phyloP scores from a whole-genome alignment of 2,888 invertebrate species.

The Daptonema setosum region DNA sequence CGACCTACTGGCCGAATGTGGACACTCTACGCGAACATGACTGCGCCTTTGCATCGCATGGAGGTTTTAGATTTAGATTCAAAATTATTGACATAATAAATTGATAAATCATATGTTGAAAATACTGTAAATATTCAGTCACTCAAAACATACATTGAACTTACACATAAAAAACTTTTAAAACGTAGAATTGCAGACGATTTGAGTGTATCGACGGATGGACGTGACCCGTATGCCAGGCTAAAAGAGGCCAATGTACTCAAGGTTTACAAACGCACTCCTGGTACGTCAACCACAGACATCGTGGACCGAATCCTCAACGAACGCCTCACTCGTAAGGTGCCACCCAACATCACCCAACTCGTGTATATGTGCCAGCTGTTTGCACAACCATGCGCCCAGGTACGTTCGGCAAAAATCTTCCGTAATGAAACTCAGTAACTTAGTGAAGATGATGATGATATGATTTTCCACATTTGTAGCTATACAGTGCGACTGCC shows the following conservation, averaged over 20 bases:
- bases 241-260: slow-evolving; percentile 2
- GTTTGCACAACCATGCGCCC: too few species aligned
- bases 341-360: neutral
- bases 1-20: slow-evolving; percentile 7
- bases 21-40: slow-evolving; percentile 5
- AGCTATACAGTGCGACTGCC: neutral
- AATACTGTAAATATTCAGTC: too few species aligned
- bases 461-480: neutral
- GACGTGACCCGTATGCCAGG: slow-evolving; percentile 6
- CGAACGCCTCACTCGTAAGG: neutral
- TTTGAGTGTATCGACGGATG: slow-evolving; percentile 5
- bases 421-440: neutral
- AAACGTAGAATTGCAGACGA: slow-evolving; percentile 8
- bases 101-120: too few species aligned
- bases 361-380: neutral
- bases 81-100: too few species aligned
- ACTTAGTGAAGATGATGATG: neutral
- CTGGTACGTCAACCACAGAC: slow-evolving; percentile 12
- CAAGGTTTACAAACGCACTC: slow-evolving; percentile 10
- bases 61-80: slow-evolving; percentile 4
- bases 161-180: too few species aligned
- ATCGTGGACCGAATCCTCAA: neutral
- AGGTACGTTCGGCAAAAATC: neutral
- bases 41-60: slow-evolving; percentile 8
- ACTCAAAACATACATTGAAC: too few species aligned